phyloP scores from a whole-genome alignment of 2,797 vertebrate species.

The Macrochelys suwanniensis region DNA sequence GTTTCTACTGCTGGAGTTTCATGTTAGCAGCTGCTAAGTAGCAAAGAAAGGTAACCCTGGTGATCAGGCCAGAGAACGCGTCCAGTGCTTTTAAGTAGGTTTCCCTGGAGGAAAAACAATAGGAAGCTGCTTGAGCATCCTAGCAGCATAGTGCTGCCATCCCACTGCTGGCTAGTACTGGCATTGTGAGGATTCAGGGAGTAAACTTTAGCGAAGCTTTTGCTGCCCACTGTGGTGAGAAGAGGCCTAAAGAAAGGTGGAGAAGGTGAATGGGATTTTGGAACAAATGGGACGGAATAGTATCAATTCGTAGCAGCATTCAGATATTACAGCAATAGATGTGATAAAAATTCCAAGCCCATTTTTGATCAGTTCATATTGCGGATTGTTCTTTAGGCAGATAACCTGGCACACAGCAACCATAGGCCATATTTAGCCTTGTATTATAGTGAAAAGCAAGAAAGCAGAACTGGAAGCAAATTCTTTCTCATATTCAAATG shows the following conservation, averaged over 20 bases:
- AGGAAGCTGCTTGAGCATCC: neutral
- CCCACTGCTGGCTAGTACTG: neutral
- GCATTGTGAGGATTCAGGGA: neutral
- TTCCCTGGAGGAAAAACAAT: constrained; percentile 21
- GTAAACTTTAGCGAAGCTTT: neutral
- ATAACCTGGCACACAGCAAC: accelerated
- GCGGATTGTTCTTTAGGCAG: neutral
- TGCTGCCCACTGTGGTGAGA: neutral
- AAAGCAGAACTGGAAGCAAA: neutral
- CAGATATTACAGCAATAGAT: neutral
- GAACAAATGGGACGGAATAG: accelerated
- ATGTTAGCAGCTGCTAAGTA: constrained; percentile 60
- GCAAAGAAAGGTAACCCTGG: constrained; percentile 48
- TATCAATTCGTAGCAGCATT: neutral
- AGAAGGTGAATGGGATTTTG: neutral
- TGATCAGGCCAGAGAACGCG: constrained; percentile 51
- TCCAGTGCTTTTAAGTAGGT: neutral
- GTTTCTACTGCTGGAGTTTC: constrained; percentile 57
- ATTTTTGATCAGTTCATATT: neutral
- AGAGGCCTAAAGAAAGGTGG: neutral
- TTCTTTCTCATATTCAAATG: accelerated
- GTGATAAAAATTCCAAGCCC: neutral
- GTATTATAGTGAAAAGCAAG: accelerated
- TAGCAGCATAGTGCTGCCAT: neutral
- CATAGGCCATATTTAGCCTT: accelerated